phyloP scores from a whole-genome alignment of 2,888 invertebrate species.

The Scaptomyza flava region DNA sequence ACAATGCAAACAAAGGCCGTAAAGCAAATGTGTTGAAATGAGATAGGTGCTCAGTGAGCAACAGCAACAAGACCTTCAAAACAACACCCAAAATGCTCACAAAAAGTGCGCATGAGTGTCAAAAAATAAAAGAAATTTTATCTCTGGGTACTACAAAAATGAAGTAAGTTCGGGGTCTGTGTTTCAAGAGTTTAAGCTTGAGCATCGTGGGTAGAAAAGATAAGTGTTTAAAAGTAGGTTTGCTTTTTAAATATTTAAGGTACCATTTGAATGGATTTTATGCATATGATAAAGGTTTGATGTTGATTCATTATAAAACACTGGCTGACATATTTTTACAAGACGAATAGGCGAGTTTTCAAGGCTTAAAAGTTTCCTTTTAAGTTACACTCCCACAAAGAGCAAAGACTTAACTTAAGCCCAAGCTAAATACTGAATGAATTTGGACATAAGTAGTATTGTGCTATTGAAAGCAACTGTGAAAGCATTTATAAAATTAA shows the following conservation, averaged over 20 bases:
- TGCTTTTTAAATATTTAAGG: background rate
- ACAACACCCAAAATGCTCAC: slow-evolving; percentile 18
- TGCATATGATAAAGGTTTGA: background rate
- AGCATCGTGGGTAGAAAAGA: slow-evolving; percentile 5
- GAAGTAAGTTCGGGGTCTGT: slow-evolving; percentile 15
- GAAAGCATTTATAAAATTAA: slow-evolving; percentile 9
- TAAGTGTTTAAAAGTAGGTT: background rate
- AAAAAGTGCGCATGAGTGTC: background rate
- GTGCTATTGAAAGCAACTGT: background rate
- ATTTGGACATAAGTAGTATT: background rate
- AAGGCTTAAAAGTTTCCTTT: no score
- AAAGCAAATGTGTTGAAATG: slow-evolving; percentile 1
- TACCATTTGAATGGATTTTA: background rate
- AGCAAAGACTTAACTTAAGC: background rate
- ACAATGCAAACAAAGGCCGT: slow-evolving; percentile 26
- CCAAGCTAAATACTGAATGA: background rate
- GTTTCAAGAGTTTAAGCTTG: slow-evolving; percentile 6
- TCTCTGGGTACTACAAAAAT: background rate
- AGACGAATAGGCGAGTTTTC: background rate
- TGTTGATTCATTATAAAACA: background rate
- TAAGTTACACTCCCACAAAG: background rate
- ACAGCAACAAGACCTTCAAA: slow-evolving; percentile 47
- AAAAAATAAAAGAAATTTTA: slow-evolving; percentile 15
- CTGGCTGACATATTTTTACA: no score
- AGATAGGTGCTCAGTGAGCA: slow-evolving; percentile 3